Evolutionary conservation across 2,888 invertebrate species (phyloP).

Genomic region (Diachrysia chrysitis): DNA sequence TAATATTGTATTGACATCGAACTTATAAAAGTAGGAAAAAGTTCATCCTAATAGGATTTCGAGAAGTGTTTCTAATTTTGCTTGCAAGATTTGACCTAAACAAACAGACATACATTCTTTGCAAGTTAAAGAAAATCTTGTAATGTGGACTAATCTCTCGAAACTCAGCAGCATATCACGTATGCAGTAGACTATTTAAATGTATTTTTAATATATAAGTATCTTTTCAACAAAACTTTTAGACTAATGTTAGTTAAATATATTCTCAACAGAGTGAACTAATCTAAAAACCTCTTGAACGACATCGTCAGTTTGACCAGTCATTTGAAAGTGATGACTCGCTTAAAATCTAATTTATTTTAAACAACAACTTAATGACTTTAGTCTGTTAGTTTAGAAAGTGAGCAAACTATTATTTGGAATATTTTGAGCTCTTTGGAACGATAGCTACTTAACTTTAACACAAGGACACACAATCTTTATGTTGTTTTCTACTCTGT

Average conservation of each 20-base stretch:
- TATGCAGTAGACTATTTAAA: background rate
- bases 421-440: background rate
- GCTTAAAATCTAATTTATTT: constrained; percentile 16
- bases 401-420: constrained; percentile 7
- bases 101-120: no score
- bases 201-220: background rate
- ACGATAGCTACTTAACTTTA: background rate
- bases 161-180: no score
- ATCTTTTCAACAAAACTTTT: background rate
- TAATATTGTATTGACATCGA: no score
- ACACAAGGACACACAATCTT: background rate
- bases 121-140: no score
- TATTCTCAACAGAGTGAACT: background rate
- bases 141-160: no score
- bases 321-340: constrained; percentile 38
- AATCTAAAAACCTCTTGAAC: constrained; percentile 15
- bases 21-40: no score
- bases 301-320: constrained; percentile 7
- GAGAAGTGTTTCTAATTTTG: no score
- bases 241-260: background rate
- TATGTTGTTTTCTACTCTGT: background rate
- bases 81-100: no score
- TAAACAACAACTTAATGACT: constrained; percentile 21
- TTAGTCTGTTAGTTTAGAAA: constrained; percentile 22
- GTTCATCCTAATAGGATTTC: no score